phyloP scores from a whole-genome alignment of 2,888 invertebrate genomes.

The Agrotis exclamationis region DNA sequence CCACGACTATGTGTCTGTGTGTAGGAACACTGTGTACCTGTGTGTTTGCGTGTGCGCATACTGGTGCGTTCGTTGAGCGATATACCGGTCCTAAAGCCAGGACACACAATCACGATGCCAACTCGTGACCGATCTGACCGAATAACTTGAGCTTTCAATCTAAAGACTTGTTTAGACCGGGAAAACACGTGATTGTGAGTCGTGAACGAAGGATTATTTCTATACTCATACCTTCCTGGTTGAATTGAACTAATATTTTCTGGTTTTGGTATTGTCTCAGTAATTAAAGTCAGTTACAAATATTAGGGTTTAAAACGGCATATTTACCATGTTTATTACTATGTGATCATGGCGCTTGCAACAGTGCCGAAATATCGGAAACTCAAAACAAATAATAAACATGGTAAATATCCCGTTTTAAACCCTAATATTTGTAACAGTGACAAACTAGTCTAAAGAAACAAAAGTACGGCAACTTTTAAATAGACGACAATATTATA shows the following conservation, averaged over 20 bases:
- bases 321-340: too few species aligned
- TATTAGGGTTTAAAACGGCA: too few species aligned
- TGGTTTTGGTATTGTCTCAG: background rate
- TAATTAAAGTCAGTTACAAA: background rate
- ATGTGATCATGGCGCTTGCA: too few species aligned
- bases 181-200: constrained; percentile 37
- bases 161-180: constrained; percentile 30
- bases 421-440: too few species aligned
- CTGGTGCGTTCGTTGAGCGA: constrained; percentile 71
- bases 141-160: constrained; percentile 60
- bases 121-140: constrained; percentile 63
- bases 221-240: constrained; percentile 44
- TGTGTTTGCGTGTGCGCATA: constrained; percentile 19
- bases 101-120: constrained; percentile 50
- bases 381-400: too few species aligned
- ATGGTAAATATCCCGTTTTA: too few species aligned
- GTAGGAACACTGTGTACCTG: constrained; percentile 16
- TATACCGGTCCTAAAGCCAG: constrained; percentile 67
- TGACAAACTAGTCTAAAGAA: too few species aligned
- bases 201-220: constrained; percentile 50
- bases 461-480: too few species aligned
- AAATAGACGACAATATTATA: too few species aligned
- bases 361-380: too few species aligned
- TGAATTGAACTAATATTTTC: background rate
- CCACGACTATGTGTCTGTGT: constrained; percentile 50